phyloP scores from a whole-genome alignment of 1,140 invertebrate genomes.

The Pachyrhynchus sulphureomaculatus region DNA sequence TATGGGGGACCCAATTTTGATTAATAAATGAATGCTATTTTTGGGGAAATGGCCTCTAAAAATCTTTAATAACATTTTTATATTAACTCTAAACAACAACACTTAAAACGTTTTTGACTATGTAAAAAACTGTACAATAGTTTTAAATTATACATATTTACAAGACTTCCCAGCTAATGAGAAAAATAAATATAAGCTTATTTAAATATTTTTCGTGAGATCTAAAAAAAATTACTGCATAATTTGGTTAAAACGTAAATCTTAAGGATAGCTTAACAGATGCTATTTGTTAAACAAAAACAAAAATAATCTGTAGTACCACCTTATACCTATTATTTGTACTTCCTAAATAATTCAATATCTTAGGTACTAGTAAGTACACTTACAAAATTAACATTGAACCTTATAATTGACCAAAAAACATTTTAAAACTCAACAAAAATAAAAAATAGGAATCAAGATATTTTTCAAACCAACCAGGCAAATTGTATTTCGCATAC shows the following conservation, averaged over 20 bases:
- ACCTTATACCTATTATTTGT: constrained; percentile 1
- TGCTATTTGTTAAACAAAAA: background rate
- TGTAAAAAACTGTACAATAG: constrained; percentile 27
- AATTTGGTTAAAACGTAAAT: too few species aligned
- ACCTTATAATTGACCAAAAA: too few species aligned
- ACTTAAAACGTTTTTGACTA: constrained; percentile 15
- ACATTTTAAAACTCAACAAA: too few species aligned
- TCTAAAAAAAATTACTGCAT: background rate
- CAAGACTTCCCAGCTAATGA: background rate
- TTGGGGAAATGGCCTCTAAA: constrained; percentile 3
- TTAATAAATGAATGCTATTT: background rate
- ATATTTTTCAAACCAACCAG: too few species aligned
- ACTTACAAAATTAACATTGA: too few species aligned
- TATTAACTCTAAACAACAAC: constrained; percentile 24
- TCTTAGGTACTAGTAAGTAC: background rate
- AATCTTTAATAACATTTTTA: constrained; percentile 12
- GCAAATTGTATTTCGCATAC: too few species aligned
- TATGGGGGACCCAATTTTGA: background rate
- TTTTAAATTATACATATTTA: constrained; percentile 6
- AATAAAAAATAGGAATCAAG: too few species aligned
- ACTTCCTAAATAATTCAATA: background rate
- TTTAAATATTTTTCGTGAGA: constrained; percentile 15
- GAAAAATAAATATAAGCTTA: background rate
- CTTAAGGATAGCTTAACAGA: too few species aligned
- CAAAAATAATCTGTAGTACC: too few species aligned